Conservation (phyloP, 2,797 vertebrate genomes). For the Poecilia gillii region DNA sequence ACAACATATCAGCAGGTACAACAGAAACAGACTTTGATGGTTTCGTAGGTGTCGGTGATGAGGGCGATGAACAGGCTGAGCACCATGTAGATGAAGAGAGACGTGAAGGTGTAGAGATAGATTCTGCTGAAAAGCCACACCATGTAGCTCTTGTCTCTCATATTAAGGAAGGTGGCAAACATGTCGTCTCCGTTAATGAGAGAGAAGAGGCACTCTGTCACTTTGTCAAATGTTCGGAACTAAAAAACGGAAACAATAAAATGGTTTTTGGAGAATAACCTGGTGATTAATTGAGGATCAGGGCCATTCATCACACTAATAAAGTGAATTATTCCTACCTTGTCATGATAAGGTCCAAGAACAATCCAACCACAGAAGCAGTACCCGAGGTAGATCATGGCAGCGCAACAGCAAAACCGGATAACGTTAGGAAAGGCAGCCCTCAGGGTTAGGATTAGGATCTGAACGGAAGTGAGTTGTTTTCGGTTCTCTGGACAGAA, state of each 20-base stretch:
- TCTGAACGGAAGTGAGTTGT: conserved; percentile 72
- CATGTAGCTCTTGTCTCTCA: conserved; percentile 88
- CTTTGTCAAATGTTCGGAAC: conserved; percentile 91
- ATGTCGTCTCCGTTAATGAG: conserved; percentile 96
- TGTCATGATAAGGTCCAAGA: conserved; percentile 95
- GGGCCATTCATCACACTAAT: not conserved
- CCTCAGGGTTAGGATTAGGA: conserved; percentile 92
- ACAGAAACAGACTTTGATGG: conserved; percentile 88
- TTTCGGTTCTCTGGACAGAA: not conserved
- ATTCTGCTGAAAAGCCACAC: conserved; percentile 95
- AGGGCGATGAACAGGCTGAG: conserved; percentile 96
- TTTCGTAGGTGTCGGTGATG: conserved; percentile 95
- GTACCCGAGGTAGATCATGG: conserved; percentile 96
- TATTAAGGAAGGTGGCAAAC: conserved; percentile 90
- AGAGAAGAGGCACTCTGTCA: conserved; percentile 94
- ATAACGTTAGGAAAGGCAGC: conserved; percentile 91
- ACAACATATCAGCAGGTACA: not conserved
- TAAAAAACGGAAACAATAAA: conserved; percentile 51
- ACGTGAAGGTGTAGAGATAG: conserved; percentile 96
- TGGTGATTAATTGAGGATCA: not conserved
- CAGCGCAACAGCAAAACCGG: conserved; percentile 91
- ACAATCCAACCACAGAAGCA: conserved; percentile 99
- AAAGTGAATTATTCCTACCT: conserved; percentile 76
- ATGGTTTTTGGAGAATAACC: not conserved
- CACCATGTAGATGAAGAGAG: conserved; percentile 96